Conservation (phyloP, 2,113 vertebrate species). For the Plestiodon gilberti region DNA sequence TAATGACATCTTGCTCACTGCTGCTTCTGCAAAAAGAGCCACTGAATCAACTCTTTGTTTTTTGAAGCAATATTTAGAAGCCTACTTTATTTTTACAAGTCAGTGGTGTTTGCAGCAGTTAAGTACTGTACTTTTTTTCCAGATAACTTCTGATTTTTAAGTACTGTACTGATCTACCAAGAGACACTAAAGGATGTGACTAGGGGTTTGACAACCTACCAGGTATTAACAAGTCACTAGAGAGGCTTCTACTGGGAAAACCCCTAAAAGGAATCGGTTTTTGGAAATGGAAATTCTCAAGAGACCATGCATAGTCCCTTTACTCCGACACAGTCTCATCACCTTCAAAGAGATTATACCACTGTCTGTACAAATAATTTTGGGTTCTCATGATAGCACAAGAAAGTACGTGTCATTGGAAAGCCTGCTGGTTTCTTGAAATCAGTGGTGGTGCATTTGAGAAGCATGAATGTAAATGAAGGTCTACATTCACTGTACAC, state of each 20-base stretch:
- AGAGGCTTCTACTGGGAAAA: slow-evolving; percentile 2
- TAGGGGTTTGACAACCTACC: background rate
- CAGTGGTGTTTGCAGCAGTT: background rate
- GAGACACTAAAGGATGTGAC: background rate
- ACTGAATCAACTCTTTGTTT: background rate
- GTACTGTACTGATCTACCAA: background rate
- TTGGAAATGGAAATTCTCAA: slow-evolving; percentile 8
- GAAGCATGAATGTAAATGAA: background rate
- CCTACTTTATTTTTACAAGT: background rate
- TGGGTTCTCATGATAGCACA: background rate
- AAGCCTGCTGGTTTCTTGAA: background rate
- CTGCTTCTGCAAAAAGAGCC: background rate
- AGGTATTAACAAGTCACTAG: slow-evolving; percentile 9
- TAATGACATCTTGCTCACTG: background rate
- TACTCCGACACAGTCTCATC: background rate
- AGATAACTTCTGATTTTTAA: background rate
- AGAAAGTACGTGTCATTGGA: background rate
- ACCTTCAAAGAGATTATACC: slow-evolving; percentile 1
- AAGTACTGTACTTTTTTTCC: background rate
- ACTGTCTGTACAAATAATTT: background rate
- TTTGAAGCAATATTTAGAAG: background rate
- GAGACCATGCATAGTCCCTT: background rate
- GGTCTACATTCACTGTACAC: background rate
- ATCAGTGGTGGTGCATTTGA: background rate
- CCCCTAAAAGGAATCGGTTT: background rate